Evolutionary conservation across 2,888 invertebrate species (phyloP), one percentile per base, ranked within the genome.

Genomic region (Lordiphosa fenestrarum): DNA sequence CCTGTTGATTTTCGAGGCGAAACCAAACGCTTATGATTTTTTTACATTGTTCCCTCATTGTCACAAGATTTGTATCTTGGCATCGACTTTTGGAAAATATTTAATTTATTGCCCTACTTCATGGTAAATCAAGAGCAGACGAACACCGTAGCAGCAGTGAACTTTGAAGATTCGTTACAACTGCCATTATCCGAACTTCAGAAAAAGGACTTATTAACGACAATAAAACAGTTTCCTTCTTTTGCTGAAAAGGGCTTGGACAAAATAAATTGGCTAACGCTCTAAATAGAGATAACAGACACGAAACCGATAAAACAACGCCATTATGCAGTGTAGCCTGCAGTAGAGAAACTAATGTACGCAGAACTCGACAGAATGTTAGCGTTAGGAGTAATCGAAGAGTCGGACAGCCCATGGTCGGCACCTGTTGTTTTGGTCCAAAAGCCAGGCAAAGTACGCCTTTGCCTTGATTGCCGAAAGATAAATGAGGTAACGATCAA

Each of bases 51-150:
- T 1, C 39, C 49, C 10, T 38, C 49, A 1, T 13, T 42, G 12
- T 23, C 36, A 0, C 23, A 52, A 25, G 25, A 52, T 3, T 13
- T 37, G 1, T 37, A 52, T 25, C 4, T 52, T 15, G 37, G 36
- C 4, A 39, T 37, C 6, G n/a, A 37, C 10, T 36, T 52, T 13
- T 38, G 36, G 36, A 36, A 7, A 33, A 33, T 7, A 6, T 51
- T 41, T n/a, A 41, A 36, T 1, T 42, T 42, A 2, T 36, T 42
- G 13, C 36, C 37, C 19, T 9, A 30, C 7, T 30, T 30, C 7
- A 7, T 30, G 7, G 25, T 30, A 30, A 30, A 30, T 30, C 7
- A 39, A 39, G 19, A 3, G 10, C 6, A 6, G 2, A 2, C 19
- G 1, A 9, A 19, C 39, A 39, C 23, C 23, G 23, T 9, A 12